Evolutionary conservation across 2,888 invertebrate species (phyloP).

Genomic region (Eupsilia transversa): DNA sequence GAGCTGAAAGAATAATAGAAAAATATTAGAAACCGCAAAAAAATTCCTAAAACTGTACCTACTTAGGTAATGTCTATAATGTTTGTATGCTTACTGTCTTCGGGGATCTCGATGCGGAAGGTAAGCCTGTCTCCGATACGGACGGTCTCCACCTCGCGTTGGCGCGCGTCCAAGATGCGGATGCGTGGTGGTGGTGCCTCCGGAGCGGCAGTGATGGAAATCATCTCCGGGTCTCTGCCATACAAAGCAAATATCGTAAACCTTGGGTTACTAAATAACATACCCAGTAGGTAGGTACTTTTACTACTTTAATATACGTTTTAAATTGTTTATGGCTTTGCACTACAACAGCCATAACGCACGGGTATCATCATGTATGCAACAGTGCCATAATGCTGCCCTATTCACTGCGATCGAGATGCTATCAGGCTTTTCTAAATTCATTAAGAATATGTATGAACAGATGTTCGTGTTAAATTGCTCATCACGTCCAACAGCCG

Average conservation of each 20-base stretch:
- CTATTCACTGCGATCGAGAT: slow-evolving; percentile 70
- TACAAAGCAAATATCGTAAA: slow-evolving; percentile 31
- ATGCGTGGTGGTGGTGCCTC: slow-evolving; percentile 98
- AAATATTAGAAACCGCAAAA: slow-evolving; percentile 24
- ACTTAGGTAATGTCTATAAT: slow-evolving; percentile 18
- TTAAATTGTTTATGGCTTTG: slow-evolving; percentile 10
- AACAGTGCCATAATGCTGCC: slow-evolving; percentile 58
- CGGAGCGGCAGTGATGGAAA: slow-evolving; percentile 98
- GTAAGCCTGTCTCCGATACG: slow-evolving; percentile 98
- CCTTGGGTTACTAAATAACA: slow-evolving; percentile 4
- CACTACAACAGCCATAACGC: slow-evolving; percentile 14
- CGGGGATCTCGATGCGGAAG: slow-evolving; percentile 98
- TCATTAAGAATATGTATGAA: slow-evolving; percentile 74
- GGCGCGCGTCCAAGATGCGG: slow-evolving; percentile 96
- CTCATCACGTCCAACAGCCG: slow-evolving; percentile 75
- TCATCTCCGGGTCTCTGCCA: slow-evolving; percentile 97
- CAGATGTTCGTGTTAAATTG: slow-evolving; percentile 72
- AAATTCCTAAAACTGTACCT: background rate
- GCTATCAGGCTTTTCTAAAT: slow-evolving; percentile 65
- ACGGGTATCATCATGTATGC: slow-evolving; percentile 36
- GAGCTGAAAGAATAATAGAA: slow-evolving; percentile 91
- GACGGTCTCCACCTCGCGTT: slow-evolving; percentile 97
- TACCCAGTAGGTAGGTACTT: background rate
- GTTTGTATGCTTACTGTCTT: slow-evolving; percentile 94
- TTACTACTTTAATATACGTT: slow-evolving; percentile 15